Evolutionary conservation across 2,888 invertebrate genomes (phyloP).

Genomic region (Lochmaea crataegi): DNA sequence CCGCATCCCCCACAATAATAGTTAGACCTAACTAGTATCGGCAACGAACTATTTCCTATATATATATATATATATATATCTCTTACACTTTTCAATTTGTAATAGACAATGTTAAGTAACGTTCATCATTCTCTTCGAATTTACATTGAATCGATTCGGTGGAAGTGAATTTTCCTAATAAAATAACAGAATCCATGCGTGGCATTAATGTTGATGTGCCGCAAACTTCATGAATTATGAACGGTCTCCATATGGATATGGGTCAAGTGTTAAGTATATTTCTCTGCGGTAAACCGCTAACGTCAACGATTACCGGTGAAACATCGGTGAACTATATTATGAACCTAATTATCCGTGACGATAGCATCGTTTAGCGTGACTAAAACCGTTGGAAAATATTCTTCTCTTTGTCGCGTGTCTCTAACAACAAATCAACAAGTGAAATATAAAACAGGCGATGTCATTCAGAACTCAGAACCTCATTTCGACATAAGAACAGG

Average conservation of each 20-base stretch:
- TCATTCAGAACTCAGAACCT: not conserved
- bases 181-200: no score
- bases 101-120: no score
- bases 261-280: not conserved
- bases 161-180: not conserved
- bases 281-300: not conserved
- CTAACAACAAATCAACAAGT: conserved; percentile 1
- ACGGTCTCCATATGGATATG: not conserved
- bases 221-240: not conserved
- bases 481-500: not conserved
- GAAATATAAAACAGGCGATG: not conserved
- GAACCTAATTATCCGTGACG: conserved; percentile 7
- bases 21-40: no score
- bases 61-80: no score
- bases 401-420: conserved; percentile 2
- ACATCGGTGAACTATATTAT: conserved; percentile 5
- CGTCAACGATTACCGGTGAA: not conserved
- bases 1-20: no score
- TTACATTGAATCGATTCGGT: not conserved
- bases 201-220: no score
- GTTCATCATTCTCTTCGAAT: not conserved
- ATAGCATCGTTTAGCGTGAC: not conserved
- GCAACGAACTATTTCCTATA: no score
- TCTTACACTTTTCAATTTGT: no score
- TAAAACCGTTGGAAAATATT: not conserved